Base-by-base conservation (phyloP, 2,888 invertebrate species). In the Cyrtodaria siliqua region DNA sequence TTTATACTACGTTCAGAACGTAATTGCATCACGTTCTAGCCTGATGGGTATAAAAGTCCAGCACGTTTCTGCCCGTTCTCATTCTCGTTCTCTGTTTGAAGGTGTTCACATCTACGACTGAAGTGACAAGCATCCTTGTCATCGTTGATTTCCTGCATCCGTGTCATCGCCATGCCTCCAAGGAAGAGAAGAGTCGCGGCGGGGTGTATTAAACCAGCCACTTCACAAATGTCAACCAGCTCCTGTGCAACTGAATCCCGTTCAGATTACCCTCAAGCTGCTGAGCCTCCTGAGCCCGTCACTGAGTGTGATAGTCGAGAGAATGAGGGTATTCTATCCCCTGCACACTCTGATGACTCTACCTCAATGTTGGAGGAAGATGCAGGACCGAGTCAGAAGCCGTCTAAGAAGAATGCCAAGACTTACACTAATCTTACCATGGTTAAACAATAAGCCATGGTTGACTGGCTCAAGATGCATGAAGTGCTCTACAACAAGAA, bases 401-500 rank as follows among this genome's bases (percentile, higher is more conserved):
- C 1, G 9, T 12, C 9, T 26, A 60, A 52, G 26, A 52, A 52
- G 47, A 47, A 47, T 6, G 8, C 52, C 20, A 52, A 52, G 52
- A 20, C 23, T 3, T 52, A 3, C 52, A 24, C 24, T 24, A 47
- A 57, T 66, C 67, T 55, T 64, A 64, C 49, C 64, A 64, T 38
- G 0, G 49, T 23, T 44, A 47, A 55, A 26, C 20, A 56, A 20
- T 47, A 56, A 44, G 49, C 50, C 56, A 63, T 70, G 62, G 49
- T 68, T 26, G 52, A 60, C 44, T 70, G 62, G 44, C 62, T 59
- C 53, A 69, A 69, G 61, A 29, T 26, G 29, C 40, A 69, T 62
- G 47, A 63, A 52, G 63, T 47, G 33, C 68, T 40, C 14, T 47
- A 55, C 33, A 61, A 67, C 29, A 57, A 59, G 50, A 67, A 59